Conservation (phyloP, 35 echinoderm and acorn worm genomes). For the Eucidaris tribuloides region DNA sequence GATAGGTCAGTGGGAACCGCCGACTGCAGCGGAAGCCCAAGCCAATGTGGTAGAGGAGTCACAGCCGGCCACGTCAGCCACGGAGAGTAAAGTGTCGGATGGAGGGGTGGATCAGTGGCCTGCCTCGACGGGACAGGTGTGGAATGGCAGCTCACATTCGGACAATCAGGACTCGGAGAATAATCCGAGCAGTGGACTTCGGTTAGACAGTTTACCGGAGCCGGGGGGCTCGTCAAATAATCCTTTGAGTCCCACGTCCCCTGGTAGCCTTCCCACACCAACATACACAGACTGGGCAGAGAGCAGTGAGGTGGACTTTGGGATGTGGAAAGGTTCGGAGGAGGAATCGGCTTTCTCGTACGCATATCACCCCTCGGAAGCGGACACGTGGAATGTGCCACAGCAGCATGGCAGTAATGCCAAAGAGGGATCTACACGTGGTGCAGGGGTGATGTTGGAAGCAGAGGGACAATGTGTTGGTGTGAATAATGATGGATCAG, state of each 20-base stretch:
- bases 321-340: constrained; percentile 50
- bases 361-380: constrained; percentile 6
- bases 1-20: constrained; percentile 18
- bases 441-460: neutral
- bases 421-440: neutral
- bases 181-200: too few species aligned
- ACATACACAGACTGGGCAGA: constrained; percentile 6
- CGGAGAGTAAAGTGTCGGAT: neutral
- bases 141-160: neutral
- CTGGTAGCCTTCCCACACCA: constrained; percentile 7
- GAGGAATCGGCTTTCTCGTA: constrained; percentile 31
- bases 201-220: neutral
- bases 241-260: constrained; percentile 12
- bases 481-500: neutral
- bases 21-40: neutral
- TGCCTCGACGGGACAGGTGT: constrained; percentile 15
- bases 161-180: neutral
- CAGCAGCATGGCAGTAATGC: neutral
- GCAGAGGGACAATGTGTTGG: neutral
- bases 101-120: constrained; percentile 27
- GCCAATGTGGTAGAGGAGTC: too few species aligned
- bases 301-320: neutral
- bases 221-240: neutral
- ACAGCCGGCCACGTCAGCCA: too few species aligned
- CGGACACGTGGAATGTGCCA: too few species aligned